Evolutionary conservation across 2,888 invertebrate genomes (phyloP), one percentile per base, ranked within the genome.

Genomic region (Caradrina kadenii): DNA sequence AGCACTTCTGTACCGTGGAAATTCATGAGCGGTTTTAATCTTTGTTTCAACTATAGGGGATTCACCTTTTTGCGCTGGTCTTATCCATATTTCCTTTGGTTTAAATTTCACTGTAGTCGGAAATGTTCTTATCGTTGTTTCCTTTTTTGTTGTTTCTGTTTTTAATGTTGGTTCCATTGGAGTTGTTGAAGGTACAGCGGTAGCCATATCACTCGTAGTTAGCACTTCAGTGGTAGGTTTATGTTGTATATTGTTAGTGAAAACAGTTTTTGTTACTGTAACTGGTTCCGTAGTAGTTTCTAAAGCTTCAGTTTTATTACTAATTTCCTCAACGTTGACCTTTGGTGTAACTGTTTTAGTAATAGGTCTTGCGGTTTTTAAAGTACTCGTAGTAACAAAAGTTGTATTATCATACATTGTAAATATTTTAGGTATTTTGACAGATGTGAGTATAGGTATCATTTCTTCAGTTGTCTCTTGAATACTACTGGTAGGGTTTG

Each of bases 11-110:
- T 87, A 79, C 81, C 89, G 92, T 49, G 85, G 79, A 73, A 89
- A 84, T 45, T 92, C 90, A 58, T 92, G 87, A 76, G 81, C 88
- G 59, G 81, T 79, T 88, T 90, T 91, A 50, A 85, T 72, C 85
- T 94, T 95, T 63, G 88, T 88, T 81, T 94, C 93, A 74, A 88
- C 79, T 67, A 75, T 75, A 42, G 84, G 35, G 55, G 88, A 87
- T 92, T 96, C 95, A 94, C 96, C 95, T 94, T 96, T 96, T 89
- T 94, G 94, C 0, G 95, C 92, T 54, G 96, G 96, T 80, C 88
- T 89, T 83, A 96, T 96, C 96, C 96, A 96, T 86, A 96, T 96
- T 84, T 96, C 96, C 85, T 96, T 96, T n/a, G 93, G 93, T 76
- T 94, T 94, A 35, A 92, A 91, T 85, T 95, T 96, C 0, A 86